Evolutionary conservation across 30 jellyfish, hydroid and myxozoan genomes (phyloP), one percentile per base, ranked within the genome.

Genomic region (Hydractinia symbiolongicarpus): DNA sequence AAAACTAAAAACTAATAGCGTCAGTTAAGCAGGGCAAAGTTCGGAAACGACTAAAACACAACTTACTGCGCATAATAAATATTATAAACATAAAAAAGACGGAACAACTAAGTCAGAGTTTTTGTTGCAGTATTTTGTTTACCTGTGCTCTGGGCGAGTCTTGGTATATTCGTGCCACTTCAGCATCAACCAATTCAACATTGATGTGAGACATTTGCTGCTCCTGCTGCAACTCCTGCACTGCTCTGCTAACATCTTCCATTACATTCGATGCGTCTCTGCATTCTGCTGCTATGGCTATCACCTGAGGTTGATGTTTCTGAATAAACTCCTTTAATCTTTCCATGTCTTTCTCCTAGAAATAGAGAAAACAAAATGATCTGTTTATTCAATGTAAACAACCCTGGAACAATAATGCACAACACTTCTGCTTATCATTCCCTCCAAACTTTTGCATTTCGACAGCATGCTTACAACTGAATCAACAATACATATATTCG

Each of bases 61-160:
- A 30, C 44, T 30, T 30, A 30, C 44, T 30, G 44, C 44, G 44
- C 44, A 30, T 30, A 2, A 30, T 30, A 30, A 30, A 30, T 30
- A 30, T 0, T 30, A 30, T 30, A 30, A 30, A 2, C 2, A 2
- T 2, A 30, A 30, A 30, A 30, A 30, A 30, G 44, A 30, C 2
- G 44, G 44, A 30, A 30, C 2, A 30, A 30, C 1, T 30, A 30
- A 30, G 2, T 30, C 1, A 30, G 44, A 30, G 44, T 30, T 30
- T 30, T 2, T 30, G 2, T 30, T 30, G 44, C 44, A 30, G 44
- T 30, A 30, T 0, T 30, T 9, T 1, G 5, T 66, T 68, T 77
- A 90, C 97, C 94, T 79, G 84, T 13, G 95, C 81, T 75, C 98
- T 75, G 6, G 98, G 98, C 5, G 98, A 91, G 11, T 92, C 88